Evolutionary conservation across 2,797 vertebrate genomes (phyloP), one percentile per base, ranked within the genome.

Genomic region (Erethizon dorsatum): DNA sequence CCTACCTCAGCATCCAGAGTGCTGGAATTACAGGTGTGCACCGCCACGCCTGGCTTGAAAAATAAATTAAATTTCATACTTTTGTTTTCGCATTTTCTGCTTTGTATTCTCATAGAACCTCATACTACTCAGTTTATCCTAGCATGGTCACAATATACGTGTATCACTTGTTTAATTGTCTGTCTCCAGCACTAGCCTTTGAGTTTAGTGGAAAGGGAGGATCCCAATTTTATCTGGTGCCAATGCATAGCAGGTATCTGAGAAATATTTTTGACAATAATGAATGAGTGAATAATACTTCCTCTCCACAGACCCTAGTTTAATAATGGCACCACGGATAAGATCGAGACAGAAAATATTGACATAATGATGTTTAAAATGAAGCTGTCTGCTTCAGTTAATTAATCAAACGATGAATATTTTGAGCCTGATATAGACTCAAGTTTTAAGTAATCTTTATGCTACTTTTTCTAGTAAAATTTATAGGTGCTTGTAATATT

Each of bases 261-360:
- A n/a, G 84, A 77, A 95, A 65, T 93, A 89, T 89, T 91, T 93
- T 20, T 14, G 41, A 37, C 94, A 94, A 77, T 69, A 84, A 61
- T 77, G 22, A 73, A 54, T 37, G n/a, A 88, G 52, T 54, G 45
- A 75, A 63, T 94, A 47, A 59, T 0, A 10, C 1, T 75, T 82
- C 20, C 52, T 69, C 20, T 17, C 1, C 22, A 14, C 2, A 78
- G 33, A 12, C 5, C 6, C 17, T 83, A 41, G 47, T 69, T 83
- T 91, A 92, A 56, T 79, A 84, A 82, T 75, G 65, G 13, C 41
- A 77, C 4, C 20, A 86, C 78, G 17, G 31, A 8, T 84, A 89
- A 89, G n/a, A 75, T 57, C 89, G 37, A 78, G 33, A 77, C 54
- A 88, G 75, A 87, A 90, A 95, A 96, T 61, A n/a, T 13, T 90